Percentiles rank a stretch among this genome's conserved stretches.
Conservation (phyloP, 1,140 invertebrate genomes). For the Danaus melanippus region DNA sequence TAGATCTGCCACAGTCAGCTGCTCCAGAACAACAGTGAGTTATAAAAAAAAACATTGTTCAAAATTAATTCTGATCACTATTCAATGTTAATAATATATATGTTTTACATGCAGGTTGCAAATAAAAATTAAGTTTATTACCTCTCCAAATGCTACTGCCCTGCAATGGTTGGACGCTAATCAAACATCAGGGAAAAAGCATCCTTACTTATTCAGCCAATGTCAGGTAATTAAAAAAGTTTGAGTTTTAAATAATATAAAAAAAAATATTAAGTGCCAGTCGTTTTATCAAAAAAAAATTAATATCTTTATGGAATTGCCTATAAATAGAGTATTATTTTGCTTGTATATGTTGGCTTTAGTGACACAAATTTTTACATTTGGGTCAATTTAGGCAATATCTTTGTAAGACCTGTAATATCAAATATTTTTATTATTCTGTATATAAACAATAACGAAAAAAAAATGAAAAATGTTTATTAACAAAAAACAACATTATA, state of each 20-base stretch:
- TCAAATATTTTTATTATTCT: too few relatives aligned
- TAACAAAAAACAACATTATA: too few relatives aligned
- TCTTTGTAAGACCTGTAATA: too few relatives aligned
- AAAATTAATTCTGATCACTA: too few relatives aligned
- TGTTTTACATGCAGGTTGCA: constrained; percentile 68
- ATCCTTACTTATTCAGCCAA: constrained; percentile 94
- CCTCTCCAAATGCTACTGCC: constrained; percentile 82
- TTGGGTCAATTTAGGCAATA: too few relatives aligned
- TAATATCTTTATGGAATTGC: constrained; percentile 40
- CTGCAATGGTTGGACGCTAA: constrained; percentile 91
- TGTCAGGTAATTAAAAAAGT: constrained; percentile 78
- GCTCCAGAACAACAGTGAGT: constrained; percentile 59
- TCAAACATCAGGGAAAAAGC: constrained; percentile 89
- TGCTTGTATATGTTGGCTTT: too few relatives aligned
- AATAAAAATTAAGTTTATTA: constrained; percentile 82
- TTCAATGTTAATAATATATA: too few relatives aligned
- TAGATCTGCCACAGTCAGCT: constrained; percentile 75
- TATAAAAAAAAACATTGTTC: not conserved
- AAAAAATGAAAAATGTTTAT: too few relatives aligned
- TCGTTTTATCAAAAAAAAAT: too few relatives aligned
- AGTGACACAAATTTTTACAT: too few relatives aligned
- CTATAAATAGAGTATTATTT: not conserved
- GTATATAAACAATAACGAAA: too few relatives aligned
- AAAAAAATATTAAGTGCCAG: too few relatives aligned
- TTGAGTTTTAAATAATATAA: not conserved